Evolutionary conservation across 1,140 invertebrate species (phyloP), one percentile per base, ranked within the genome.

Genomic region (Macrostomum lignano): DNA sequence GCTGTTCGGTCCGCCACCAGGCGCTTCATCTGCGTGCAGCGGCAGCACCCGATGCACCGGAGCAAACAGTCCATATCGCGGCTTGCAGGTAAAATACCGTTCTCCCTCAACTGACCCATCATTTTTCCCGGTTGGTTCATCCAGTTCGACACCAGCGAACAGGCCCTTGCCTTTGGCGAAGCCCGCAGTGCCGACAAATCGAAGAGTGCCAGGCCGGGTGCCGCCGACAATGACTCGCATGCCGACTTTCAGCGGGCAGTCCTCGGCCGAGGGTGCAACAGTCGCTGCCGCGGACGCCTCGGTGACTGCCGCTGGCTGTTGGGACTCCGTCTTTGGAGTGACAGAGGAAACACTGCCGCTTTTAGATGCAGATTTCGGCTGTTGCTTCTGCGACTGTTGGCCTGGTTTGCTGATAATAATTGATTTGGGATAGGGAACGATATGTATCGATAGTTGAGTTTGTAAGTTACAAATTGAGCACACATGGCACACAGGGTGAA

Each of bases 131-230:
- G 72, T 57, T 7, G 77, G 70, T 37, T 86, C 79, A 49, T 88
- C 79, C 38, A 93, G 61, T 57, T 91, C 79, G 15, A 93, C 72
- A 10, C 84, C 84, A 37, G 74, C 81, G 81, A 81, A 91, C n/a
- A n/a, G n/a, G n/a, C n/a, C n/a, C 42, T 78, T 68, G 11, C 82
- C 81, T 14, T 67, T 48, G 7, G 79, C 77, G 56, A 91, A 91
- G 38, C 81, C 72, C 23, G 79, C 75, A 14, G 61, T 55, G 10
- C 82, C 82, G 33, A 79, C 62, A 50, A 70, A 91, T 36, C 70
- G 66, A 13, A 91, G 58, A 19, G 71, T 67, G 36, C 84, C 84
- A 21, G 72, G 67, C 61, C 88, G 88, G 15, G 72, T 72, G 33
- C 71, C 73, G 41, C 69, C 70, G 7, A 88, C 77, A 39, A 88